A percentile compares a stretch with the other conserved stretches of the same genome.
These are phyloP conservation scores for Arvicanthis niloticus DNA, from an alignment of 2,113 vertebrate species.

Conservation along the genomic window DNA sequence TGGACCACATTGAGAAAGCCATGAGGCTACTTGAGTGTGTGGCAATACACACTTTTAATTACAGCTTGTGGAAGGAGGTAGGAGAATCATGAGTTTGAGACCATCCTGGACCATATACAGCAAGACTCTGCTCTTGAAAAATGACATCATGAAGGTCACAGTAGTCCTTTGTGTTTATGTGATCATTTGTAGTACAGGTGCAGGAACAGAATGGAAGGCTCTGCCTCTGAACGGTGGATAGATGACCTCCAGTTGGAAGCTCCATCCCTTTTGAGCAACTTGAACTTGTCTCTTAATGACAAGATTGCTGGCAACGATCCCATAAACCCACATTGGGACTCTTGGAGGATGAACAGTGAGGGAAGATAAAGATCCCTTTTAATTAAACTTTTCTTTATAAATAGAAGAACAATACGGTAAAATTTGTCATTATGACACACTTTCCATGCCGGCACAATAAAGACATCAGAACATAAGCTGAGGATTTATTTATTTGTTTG, in stretches of 20 bases:
- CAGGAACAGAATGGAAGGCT: background rate
- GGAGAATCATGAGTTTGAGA: background rate
- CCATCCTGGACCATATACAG: background rate
- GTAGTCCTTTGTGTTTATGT: background rate
- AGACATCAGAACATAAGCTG: background rate
- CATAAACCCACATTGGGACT: background rate
- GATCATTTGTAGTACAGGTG: background rate
- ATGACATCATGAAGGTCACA: background rate
- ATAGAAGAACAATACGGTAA: background rate
- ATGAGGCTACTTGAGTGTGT: background rate
- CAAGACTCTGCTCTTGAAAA: background rate
- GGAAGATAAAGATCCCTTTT: background rate
- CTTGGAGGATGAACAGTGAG: background rate
- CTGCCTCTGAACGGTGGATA: background rate
- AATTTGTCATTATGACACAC: background rate
- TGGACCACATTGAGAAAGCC: background rate
- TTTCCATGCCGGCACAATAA: constrained; percentile 38
- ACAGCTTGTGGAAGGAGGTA: background rate
- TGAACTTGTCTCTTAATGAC: background rate
- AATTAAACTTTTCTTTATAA: background rate
- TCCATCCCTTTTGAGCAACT: background rate
- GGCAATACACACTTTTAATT: background rate
- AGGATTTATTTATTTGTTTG: background rate
- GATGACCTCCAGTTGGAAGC: background rate
- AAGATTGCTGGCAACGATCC: background rate